Evolutionary conservation across 2,113 vertebrate genomes (phyloP), one percentile per base, ranked within the genome.

Genomic region (Danionella cerebrum): DNA sequence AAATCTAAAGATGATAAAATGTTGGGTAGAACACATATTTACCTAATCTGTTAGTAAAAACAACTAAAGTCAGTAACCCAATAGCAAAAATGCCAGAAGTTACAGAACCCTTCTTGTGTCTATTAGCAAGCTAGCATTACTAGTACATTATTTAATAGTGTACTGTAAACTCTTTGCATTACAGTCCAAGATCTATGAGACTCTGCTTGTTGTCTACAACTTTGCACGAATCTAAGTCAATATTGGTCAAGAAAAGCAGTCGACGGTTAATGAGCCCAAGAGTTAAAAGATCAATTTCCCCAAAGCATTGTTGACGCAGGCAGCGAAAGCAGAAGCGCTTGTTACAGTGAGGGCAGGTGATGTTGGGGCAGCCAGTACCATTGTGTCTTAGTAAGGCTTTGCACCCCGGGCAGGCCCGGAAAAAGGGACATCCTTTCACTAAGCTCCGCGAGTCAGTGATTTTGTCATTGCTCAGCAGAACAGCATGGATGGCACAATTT

Each of bases 281-380:
- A 6, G 0, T 1, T 4, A 3, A 7, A 10, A 41, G 2, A 42
- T 42, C 0, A 2, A 0, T 1, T 2, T 0, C 1, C 6, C 53
- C 10, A 31, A 2, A 1, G 31, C 72, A n/a, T n/a, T n/a, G n/a
- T n/a, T n/a, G n/a, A n/a, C n/a, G n/a, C 39, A 74, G 47, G 39
- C 76, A 78, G 29, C 76, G 75, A 63, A 77, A 81, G 72, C 79
- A 81, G 66, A 81, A 79, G 6, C 0, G 1, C n/a, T 19, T 29
- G 2, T 3, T 0, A 29, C 79, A 81, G 0, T 70, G 0, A 4
- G 70, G 75, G 27, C 79, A 81, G 3, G 12, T 9, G 10, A 81
- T 72, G 1, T 54, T 50, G 1, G 70, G 66, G 36, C 79, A 81
- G 12, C 79, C 79, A 3, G 3, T n/a, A 19, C 75, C 65, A 1